Conservation (phyloP, 2,113 vertebrate genomes). For the Progne subis region DNA sequence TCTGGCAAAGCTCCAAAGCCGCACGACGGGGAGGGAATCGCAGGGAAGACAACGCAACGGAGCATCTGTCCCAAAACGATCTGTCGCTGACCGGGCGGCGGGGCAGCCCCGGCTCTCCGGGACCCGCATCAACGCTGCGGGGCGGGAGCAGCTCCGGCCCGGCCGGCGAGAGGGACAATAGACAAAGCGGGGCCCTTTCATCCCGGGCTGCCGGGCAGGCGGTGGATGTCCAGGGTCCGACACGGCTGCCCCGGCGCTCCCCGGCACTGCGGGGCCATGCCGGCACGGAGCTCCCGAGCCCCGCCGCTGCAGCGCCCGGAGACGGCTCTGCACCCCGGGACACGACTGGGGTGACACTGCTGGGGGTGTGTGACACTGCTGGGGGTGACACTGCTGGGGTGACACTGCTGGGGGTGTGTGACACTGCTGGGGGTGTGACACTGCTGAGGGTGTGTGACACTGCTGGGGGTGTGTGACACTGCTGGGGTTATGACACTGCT, state of each 20-base stretch:
- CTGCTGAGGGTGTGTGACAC: no score
- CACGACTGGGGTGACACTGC: no score
- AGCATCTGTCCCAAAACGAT: background rate
- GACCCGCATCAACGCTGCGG: background rate
- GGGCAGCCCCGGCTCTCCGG: background rate
- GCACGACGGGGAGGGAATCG: background rate
- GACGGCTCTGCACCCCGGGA: no score
- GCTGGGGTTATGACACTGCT: no score
- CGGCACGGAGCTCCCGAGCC: background rate
- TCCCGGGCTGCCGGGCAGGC: conserved; percentile 13
- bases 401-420: no score
- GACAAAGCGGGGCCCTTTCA: conserved; percentile 10
- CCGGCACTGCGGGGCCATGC: background rate
- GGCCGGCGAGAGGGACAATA: background rate
- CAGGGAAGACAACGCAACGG: background rate
- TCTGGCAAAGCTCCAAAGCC: background rate
- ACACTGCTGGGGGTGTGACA: no score
- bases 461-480: no score
- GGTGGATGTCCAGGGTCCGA: conserved; percentile 70
- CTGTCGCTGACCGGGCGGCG: background rate
- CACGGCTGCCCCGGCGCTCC: conserved; percentile 56
- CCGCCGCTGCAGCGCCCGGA: no score
- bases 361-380: no score
- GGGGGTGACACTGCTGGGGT: no score
- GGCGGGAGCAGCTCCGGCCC: background rate